A percentile compares a stretch with the other conserved stretches of the same genome.
These are phyloP conservation scores for Chelon labrosus DNA, from an alignment of 2,797 vertebrate species.

Conservation along the genomic window DNA sequence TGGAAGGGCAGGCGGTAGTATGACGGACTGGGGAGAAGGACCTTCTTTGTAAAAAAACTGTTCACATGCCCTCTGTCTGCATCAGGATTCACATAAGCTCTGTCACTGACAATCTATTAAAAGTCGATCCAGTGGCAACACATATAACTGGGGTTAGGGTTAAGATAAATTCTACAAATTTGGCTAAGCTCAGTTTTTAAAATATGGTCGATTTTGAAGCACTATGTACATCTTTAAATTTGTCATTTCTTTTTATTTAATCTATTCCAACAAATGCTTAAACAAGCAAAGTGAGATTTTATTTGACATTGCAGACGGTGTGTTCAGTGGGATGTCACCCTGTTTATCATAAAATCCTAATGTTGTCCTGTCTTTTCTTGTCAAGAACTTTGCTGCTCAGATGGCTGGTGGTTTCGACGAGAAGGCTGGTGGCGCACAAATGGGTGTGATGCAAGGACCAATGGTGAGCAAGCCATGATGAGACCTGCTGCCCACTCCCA, in stretches of 20 bases:
- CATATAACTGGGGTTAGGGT: background rate
- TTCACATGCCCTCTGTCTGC: slow-evolving; percentile 68
- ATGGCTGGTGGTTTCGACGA: slow-evolving; percentile 95
- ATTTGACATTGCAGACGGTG: background rate
- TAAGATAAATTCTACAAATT: background rate
- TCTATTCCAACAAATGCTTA: slow-evolving; percentile 4
- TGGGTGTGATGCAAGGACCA: slow-evolving; percentile 97
- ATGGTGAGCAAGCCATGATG: slow-evolving; percentile 78
- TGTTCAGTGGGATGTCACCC: background rate
- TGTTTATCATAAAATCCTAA: background rate
- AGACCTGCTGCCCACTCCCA: slow-evolving; percentile 22
- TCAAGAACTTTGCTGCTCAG: slow-evolving; percentile 96
- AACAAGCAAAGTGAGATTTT: background rate
- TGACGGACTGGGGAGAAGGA: slow-evolving; percentile 45
- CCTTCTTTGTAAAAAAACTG: slow-evolving; percentile 69
- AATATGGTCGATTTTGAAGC: background rate
- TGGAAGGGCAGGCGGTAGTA: slow-evolving; percentile 49
- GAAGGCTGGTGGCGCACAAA: slow-evolving; percentile 91
- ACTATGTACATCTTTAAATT: background rate
- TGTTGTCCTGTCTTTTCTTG: slow-evolving; percentile 17
- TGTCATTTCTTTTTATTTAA: background rate
- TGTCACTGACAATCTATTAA: slow-evolving; percentile 32
- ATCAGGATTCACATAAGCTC: slow-evolving; percentile 39
- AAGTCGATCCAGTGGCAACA: slow-evolving; percentile 23
- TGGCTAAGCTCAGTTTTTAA: background rate